Evolutionary conservation across 2,888 invertebrate genomes (phyloP).

Genomic region (Lysandra coridon): DNA sequence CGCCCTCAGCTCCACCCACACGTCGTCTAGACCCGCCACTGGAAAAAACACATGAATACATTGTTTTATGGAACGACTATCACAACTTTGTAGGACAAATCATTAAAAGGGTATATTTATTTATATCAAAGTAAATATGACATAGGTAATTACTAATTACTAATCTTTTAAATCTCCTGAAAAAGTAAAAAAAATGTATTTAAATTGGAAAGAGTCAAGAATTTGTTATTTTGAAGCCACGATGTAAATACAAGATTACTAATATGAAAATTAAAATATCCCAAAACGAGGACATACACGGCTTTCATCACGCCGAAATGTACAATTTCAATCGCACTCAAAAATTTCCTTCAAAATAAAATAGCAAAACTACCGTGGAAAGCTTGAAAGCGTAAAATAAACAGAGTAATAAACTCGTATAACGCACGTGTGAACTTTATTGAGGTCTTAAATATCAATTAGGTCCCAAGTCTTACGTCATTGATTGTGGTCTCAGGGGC

Average conservation of each 20-base stretch:
- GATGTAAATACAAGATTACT: too few relatives aligned
- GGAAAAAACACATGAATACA: slow-evolving; percentile 33
- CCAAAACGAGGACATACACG: too few relatives aligned
- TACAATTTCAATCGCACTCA: background rate
- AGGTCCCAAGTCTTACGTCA: slow-evolving; percentile 11
- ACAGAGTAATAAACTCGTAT: slow-evolving; percentile 8
- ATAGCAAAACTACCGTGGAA: background rate
- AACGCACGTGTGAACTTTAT: slow-evolving; percentile 3
- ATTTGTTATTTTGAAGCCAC: too few relatives aligned
- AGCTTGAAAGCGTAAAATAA: background rate
- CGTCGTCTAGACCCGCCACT: slow-evolving; percentile 75
- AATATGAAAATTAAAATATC: too few relatives aligned
- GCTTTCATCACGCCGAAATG: too few relatives aligned
- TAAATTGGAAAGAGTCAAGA: too few relatives aligned
- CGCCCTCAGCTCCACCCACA: slow-evolving; percentile 83
- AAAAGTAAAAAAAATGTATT: too few relatives aligned
- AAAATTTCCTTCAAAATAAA: background rate
- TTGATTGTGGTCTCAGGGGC: background rate
- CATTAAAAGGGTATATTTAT: too few relatives aligned
- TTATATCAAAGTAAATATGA: too few relatives aligned
- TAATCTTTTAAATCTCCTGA: too few relatives aligned
- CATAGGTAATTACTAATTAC: too few relatives aligned
- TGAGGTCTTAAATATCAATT: slow-evolving; percentile 15
- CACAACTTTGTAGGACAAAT: too few relatives aligned
- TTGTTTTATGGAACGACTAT: background rate